Evolutionary conservation across 2,888 invertebrate genomes (phyloP), one percentile per base, ranked within the genome.

Genomic region (Cephus sareptanus): DNA sequence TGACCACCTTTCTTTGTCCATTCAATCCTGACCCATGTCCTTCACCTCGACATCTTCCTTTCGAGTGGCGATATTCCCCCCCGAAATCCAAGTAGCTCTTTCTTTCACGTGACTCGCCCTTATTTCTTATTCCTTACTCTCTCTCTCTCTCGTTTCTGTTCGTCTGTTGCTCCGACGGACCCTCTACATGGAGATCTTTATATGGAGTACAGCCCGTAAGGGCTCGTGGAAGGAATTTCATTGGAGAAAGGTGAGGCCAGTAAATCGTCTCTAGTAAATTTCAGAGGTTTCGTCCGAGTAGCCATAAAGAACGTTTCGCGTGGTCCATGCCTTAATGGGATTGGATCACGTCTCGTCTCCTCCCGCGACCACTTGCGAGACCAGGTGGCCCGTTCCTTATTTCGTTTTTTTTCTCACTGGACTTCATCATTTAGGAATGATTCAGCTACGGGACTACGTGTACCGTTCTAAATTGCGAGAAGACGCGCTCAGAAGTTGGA

Each of bases 291-390:
- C 34, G 77, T 76, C 40, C 79, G 69, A 77, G 74, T 77, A 70
- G 77, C 77, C 74, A 75, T 77, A 74, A 80, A 80, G 75, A 77
- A 75, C 79, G 79, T 78, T 76, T 40, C 56, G 56, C 56, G 40
- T 30, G 13, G 75, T 68, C 75, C 76, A 73, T 74, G 34, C 70
- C 75, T 69, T 74, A 79, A 80, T 79, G 74, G 77, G 79, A 80
- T 80, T 80, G 79, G 75, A 77, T 80, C 75, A 71, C 74, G 71
- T 79, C 77, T 74, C 77, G 40, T 68, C 30, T 68, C 73, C 40
- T 56, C 30, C 69, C 56, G 74, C 74, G 31, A 31, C 37, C 56
- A 56, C 23, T 40, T 23, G 40, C 15, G 23, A 56, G 40, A 2
- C 23, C 56, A 9, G 56, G 9, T 56, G 56, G 56, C 56, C 23